Base-by-base conservation (phyloP, 2,797 vertebrate genomes). In the Moxostoma hubbsi region DNA sequence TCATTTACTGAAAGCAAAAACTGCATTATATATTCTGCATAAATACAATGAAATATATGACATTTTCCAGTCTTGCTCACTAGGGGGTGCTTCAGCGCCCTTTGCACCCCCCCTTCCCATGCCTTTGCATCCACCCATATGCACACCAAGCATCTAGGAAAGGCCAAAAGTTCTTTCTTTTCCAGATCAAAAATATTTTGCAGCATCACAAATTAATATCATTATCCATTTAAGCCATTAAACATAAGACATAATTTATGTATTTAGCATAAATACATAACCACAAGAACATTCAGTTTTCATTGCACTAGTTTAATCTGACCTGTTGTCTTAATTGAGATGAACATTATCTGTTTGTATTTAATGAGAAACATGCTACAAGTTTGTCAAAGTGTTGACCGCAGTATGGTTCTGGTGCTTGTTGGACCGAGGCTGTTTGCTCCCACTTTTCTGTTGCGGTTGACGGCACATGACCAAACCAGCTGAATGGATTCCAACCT, bases 401-500 rank as follows among this genome's bases (percentile, higher is more conserved):
- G 87, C 94, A 96, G 93, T 90, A 89, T 12, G 94, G 94, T 93
- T 94, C 91, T 94, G 90, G 95, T 97, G 97, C 96, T 95, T 87
- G 92, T 94, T 99, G 98, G 96, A 98, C 97, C 96, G 97, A 89
- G 96, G 96, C 96, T 99, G 97, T 99, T 99, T 98, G 97, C 96
- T 97, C 96, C 98, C 97, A 99, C 98, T 99, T 99, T 99, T 99
- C 98, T 99, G 97, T 99, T 99, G 98, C 97, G 98, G 98, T 99
- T 99, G 98, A 99, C 98, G 97, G 98, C 98, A 99, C 97, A 99
- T 99, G 97, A 62, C 12, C 8, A 36, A 93, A 93, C 93, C 91
- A 94, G 95, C 93, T 94, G 93, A 94, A 95, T 92, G 92, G 96
- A 96, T 96, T 94, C 93, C 91, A 93, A 93, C 94, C 93, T 89